Conservation (phyloP, 2,888 invertebrate species). For the Ormyrus rosae region DNA sequence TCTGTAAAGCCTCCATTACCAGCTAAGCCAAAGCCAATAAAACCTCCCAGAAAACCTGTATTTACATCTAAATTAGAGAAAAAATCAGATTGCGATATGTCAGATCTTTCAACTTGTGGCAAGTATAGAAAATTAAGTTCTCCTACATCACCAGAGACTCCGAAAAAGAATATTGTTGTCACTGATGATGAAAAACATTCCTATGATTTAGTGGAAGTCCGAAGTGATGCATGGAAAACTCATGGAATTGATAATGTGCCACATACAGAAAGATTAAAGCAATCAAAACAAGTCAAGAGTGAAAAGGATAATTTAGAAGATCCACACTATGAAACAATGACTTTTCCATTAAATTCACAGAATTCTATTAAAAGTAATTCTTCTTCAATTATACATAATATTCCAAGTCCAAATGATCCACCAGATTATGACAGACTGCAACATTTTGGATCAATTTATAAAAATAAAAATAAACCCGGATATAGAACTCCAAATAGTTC, state of each 20-base stretch:
- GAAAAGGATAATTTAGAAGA: constrained; percentile 64
- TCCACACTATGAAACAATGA: constrained; percentile 70
- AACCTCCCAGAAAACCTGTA: constrained; percentile 80
- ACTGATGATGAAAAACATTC: constrained; percentile 78
- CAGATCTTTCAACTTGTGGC: constrained; percentile 77
- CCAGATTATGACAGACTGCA: constrained; percentile 87
- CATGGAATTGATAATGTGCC: constrained; percentile 85
- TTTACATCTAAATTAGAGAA: constrained; percentile 69
- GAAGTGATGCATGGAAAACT: constrained; percentile 89
- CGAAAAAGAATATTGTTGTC: constrained; percentile 61
- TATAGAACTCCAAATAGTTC: constrained; percentile 81
- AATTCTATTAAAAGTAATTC: constrained; percentile 65
- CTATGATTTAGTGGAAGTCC: constrained; percentile 87
- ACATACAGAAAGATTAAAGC: constrained; percentile 80
- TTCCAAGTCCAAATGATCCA: constrained; percentile 64
- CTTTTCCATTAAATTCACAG: constrained; percentile 60
- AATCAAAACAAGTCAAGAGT: constrained; percentile 49
- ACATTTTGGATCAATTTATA: constrained; percentile 87
- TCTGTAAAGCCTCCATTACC: constrained; percentile 75
- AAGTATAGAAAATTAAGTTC: constrained; percentile 79
- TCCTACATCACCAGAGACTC: constrained; percentile 71
- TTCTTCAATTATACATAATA: constrained; percentile 68
- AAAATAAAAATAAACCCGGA: constrained; percentile 80
- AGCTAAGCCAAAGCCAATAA: constrained; percentile 80
- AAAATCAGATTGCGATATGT: constrained; percentile 75